Conservation (phyloP, 1,140 invertebrate species). For the Drosophila repletoides region DNA sequence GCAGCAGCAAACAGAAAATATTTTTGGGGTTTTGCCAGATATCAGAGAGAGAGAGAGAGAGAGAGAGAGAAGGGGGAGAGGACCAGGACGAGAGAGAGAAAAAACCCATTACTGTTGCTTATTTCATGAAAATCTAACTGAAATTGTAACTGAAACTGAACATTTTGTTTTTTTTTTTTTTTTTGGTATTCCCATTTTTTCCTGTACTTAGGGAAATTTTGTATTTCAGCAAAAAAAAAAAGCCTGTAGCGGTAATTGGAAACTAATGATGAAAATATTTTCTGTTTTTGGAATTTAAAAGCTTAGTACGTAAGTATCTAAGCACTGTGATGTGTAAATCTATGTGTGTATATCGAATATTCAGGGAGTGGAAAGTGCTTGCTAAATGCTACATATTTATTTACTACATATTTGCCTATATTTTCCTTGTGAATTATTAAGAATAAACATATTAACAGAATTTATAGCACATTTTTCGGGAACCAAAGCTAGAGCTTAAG, state of each 20-base stretch:
- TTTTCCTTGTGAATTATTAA: too few relatives aligned
- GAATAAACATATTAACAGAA: too few relatives aligned
- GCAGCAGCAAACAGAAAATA: too few relatives aligned
- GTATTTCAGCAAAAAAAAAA: constrained; percentile 5
- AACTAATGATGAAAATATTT: constrained; percentile 46
- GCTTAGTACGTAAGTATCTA: too few relatives aligned
- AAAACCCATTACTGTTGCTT: constrained; percentile 5
- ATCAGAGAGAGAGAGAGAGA: neutral
- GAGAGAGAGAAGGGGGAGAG: neutral
- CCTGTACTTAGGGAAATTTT: constrained; percentile 21
- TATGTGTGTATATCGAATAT: too few relatives aligned
- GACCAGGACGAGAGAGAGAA: neutral
- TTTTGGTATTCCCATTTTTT: constrained; percentile 13
- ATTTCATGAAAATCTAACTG: constrained; percentile 14
- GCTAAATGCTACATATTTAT: too few relatives aligned
- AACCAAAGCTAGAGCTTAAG: too few relatives aligned
- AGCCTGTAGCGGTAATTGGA: constrained; percentile 20
- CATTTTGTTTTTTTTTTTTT: constrained; percentile 4
- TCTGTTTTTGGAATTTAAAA: neutral
- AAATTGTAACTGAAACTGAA: constrained; percentile 20
- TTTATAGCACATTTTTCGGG: too few relatives aligned
- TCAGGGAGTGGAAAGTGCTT: too few relatives aligned
- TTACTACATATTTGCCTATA: too few relatives aligned
- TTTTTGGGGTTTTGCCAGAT: too few relatives aligned
- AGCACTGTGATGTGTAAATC: too few relatives aligned